These are phyloP conservation scores for Salarias fasciatus DNA, from an alignment of 2,797 vertebrate genomes.

Conservation along the genomic window DNA sequence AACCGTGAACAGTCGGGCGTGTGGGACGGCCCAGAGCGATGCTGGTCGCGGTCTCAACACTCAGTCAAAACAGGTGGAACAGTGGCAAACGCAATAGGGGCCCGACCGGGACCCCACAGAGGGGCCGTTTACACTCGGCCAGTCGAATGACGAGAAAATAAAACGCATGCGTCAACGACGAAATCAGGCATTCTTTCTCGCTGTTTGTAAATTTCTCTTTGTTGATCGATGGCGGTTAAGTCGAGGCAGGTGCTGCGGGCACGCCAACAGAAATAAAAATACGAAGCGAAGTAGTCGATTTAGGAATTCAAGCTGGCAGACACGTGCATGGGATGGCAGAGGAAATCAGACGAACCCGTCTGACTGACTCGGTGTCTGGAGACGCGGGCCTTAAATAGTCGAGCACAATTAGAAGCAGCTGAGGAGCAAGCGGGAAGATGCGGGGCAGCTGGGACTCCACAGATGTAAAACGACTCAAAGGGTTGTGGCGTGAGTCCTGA, in stretches of 20 bases:
- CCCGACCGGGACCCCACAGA: neutral
- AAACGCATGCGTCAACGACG: neutral
- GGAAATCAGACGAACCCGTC: slow-evolving; percentile 41
- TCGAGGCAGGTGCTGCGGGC: slow-evolving; percentile 11
- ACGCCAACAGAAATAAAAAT: slow-evolving; percentile 6
- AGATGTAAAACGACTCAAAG: slow-evolving; percentile 24
- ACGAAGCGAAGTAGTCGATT: slow-evolving; percentile 2
- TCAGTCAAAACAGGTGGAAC: neutral
- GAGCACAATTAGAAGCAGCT: slow-evolving; percentile 53
- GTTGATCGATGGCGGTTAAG: slow-evolving; percentile 2
- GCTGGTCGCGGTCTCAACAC: too few species aligned
- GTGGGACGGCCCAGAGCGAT: neutral
- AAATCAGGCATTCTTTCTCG: too few species aligned
- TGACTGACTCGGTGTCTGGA: slow-evolving; percentile 31
- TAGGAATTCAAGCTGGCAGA: slow-evolving; percentile 27
- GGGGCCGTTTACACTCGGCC: too few species aligned
- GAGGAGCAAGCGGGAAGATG: slow-evolving; percentile 38
- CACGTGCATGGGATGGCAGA: slow-evolving; percentile 18
- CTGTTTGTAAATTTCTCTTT: slow-evolving; percentile 10
- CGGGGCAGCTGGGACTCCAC: slow-evolving; percentile 24
- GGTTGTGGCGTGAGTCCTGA: neutral
- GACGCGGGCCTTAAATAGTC: slow-evolving; percentile 33
- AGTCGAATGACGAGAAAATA: too few species aligned
- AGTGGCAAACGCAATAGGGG: neutral
- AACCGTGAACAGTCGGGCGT: neutral